Conservation (phyloP, 2,113 vertebrate genomes). For the Dipodomys merriami region DNA sequence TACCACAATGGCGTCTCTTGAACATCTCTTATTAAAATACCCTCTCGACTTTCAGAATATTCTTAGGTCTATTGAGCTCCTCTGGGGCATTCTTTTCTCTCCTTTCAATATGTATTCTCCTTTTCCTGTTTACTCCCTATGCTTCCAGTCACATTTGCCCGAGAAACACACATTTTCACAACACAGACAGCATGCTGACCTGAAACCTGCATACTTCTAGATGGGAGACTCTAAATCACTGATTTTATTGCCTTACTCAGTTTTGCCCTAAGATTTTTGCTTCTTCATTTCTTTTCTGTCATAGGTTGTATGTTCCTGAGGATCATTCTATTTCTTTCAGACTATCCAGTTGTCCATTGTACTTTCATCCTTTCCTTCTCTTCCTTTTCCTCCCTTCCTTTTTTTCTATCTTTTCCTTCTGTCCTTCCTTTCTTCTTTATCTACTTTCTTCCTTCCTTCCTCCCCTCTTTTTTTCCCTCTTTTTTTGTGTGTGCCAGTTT, state of each 20-base stretch:
- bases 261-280: not conserved
- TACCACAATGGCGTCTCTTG: too few species aligned
- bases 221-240: not conserved
- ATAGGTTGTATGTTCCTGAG: not conserved
- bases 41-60: too few species aligned
- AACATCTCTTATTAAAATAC: too few species aligned
- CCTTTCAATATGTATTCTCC: too few species aligned
- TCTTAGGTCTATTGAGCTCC: too few species aligned
- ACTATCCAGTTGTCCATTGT: not conserved
- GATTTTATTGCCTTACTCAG: not conserved
- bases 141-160: too few species aligned
- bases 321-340: not conserved
- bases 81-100: too few species aligned
- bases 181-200: too few species aligned
- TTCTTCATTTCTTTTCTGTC: not conserved
- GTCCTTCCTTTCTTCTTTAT: too few species aligned
- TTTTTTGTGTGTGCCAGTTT: not conserved
- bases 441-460: too few species aligned
- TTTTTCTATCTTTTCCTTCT: not conserved
- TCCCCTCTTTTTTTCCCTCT: not conserved
- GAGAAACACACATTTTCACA: too few species aligned
- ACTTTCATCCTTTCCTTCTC: not conserved
- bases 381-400: not conserved
- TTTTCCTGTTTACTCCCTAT: too few species aligned
- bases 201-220: not conserved